Evolutionary conservation across 2,797 vertebrate species (phyloP), one percentile per base, ranked within the genome.

Genomic region (Myotis planiceps): DNA sequence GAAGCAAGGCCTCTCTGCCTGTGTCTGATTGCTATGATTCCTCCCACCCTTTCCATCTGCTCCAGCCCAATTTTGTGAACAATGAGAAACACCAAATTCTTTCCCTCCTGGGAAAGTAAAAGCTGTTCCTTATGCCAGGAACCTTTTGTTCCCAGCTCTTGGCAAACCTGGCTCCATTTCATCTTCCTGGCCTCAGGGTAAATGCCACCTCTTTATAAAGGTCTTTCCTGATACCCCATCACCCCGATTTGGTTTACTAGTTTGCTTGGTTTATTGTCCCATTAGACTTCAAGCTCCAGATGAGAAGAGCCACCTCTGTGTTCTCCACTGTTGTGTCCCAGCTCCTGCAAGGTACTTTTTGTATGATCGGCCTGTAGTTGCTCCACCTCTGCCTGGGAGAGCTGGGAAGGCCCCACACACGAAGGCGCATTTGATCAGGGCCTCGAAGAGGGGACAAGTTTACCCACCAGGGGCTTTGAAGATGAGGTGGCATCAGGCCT

Each of bases 71-170:
- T 83, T 83, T 75, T 81, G 27, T 25, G 58, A 69, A 84, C 89
- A n/a, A 58, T 75, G 81, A 92, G 92, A 78, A 96, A 85, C 63
- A 88, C 34, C 18, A 14, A 92, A 74, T 75, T 65, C 80, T 74
- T 78, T 49, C 74, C 63, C 39, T 96, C 47, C 53, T 42, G 42
- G 34, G 34, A 32, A 90, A 65, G 19, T 88, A 76, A 92, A 74
- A 90, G 19, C 95, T 90, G 9, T 60, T 84, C 29, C 55, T 85
- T 80, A 72, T 25, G 75, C 66, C 5, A 18, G 84, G 95, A 95
- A 74, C 66, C 55, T 32, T 72, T 79, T 94, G 91, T 96, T 92
- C 91, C 32, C 37, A 18, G 37, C 55, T 93, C 55, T 87, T 84
- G 76, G 60, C 79, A 90, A 89, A 72, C 9, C n/a, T 79, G 60